Evolutionary conservation across 2,113 vertebrate genomes (phyloP), one percentile per base, ranked within the genome.

Genomic region (Corvus cornix): DNA sequence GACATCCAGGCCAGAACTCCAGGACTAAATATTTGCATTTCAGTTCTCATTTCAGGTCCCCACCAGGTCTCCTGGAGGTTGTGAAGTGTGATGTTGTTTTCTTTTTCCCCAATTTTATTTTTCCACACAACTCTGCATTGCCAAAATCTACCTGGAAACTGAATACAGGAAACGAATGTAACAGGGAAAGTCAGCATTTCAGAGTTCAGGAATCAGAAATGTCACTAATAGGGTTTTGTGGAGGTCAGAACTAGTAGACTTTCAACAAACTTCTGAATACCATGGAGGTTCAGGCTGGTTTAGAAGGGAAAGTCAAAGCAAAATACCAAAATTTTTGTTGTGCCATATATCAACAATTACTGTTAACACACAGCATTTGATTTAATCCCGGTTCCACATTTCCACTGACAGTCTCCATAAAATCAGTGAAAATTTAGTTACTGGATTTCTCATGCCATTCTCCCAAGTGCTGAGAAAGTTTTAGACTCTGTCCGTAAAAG

Each of bases 371-470:
- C 33, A n/a, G 63, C 19, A 17, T 43, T 74, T 77, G 53, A 88
- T 95, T 92, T 91, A 70, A 88, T 88, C 84, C 88, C 60, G 44
- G 48, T 75, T 90, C 64, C 66, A 72, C 59, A 67, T 95, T 92
- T 80, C 78, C 78, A 89, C 24, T 90, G 87, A 82, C 94, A 63
- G 51, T 19, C 56, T 87, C 87, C 83, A 92, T 83, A 80, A 92
- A 93, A 83, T 87, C 87, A 64, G 69, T 9, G 69, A 85, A 94
- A 96, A 94, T 75, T 75, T 77, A 95, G 73, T 92, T 96, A 86
- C 69, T 88, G 30, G 56, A 84, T 91, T 97, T 91, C 90, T 95
- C 91, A 75, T 75, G 59, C 27, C 87, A 80, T 5, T 77, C 81
- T 72, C 23, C 35, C 49, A 31, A 68, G 76, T 6, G 28, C 13